Percentiles rank a stretch among this genome's conserved stretches.
phyloP scores from a whole-genome alignment of 2,888 invertebrate genomes.

The Pristionchus entomophagus region DNA sequence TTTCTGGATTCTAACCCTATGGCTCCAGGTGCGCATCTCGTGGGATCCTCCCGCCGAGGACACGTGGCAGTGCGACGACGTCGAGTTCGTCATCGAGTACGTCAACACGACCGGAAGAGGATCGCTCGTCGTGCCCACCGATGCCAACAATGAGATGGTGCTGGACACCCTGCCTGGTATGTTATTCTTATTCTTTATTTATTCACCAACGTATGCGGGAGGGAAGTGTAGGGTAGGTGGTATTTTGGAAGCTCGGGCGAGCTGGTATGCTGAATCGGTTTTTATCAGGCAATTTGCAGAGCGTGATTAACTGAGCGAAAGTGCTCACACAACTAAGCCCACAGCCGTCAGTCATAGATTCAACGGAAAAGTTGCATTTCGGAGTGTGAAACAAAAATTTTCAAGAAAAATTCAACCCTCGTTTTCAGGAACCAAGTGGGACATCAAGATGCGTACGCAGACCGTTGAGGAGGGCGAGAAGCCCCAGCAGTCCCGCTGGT shows the following conservation, averaged over 20 bases:
- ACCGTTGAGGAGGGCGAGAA: constrained; percentile 73
- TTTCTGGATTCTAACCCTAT: no score
- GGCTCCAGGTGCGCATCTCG: constrained; percentile 64
- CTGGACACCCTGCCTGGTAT: constrained; percentile 65
- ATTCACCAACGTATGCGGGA: no score
- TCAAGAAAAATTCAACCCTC: neutral
- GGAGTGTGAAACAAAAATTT: no score
- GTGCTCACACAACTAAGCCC: no score
- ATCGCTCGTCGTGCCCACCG: constrained; percentile 63
- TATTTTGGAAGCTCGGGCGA: no score
- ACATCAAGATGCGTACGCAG: constrained; percentile 74
- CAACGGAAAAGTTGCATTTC: no score
- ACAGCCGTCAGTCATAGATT: no score
- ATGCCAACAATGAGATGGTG: constrained; percentile 59
- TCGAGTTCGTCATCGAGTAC: constrained; percentile 73
- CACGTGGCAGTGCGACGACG: constrained; percentile 74
- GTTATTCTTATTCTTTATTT: neutral
- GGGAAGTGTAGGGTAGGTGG: no score
- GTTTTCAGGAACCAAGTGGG: constrained; percentile 74
- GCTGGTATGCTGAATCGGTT: no score
- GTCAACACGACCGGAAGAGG: constrained; percentile 71
- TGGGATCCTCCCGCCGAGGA: constrained; percentile 73
- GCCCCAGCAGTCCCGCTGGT: constrained; percentile 70
- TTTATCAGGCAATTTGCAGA: no score
- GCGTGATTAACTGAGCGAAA: no score